A percentile compares a stretch with the other conserved stretches of the same genome.
These are phyloP conservation scores for Oceanodroma tethys DNA, from an alignment of 2,113 vertebrate genomes.

Conservation along the genomic window DNA sequence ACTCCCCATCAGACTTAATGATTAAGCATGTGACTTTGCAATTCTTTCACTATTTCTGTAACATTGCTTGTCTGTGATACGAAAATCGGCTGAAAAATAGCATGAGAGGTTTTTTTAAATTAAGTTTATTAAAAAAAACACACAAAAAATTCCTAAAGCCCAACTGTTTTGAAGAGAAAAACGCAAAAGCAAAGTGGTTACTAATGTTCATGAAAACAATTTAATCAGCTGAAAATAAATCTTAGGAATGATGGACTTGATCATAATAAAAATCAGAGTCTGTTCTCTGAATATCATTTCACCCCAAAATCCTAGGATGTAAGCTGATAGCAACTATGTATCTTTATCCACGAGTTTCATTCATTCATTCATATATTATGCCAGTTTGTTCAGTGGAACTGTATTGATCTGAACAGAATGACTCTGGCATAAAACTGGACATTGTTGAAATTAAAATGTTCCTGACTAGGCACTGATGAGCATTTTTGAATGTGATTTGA, in stretches of 20 bases:
- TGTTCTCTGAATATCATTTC: neutral
- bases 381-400: neutral
- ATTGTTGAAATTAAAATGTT: neutral
- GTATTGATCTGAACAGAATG: neutral
- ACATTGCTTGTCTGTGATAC: neutral
- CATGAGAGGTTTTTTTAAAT: neutral
- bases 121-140: neutral
- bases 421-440: neutral
- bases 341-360: neutral
- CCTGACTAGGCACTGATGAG: neutral
- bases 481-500: neutral
- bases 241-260: neutral
- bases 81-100: neutral
- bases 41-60: neutral
- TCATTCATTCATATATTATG: neutral
- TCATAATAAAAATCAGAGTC: neutral
- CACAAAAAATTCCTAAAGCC: neutral
- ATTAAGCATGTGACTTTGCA: neutral
- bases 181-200: neutral
- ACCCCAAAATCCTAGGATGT: neutral
- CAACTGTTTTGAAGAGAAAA: neutral
- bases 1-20: neutral
- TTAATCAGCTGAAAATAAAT: neutral
- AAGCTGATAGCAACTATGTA: neutral
- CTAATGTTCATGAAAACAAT: neutral